phyloP scores from a whole-genome alignment of 2,113 vertebrate species.

The Phrynocephalus versicolor region DNA sequence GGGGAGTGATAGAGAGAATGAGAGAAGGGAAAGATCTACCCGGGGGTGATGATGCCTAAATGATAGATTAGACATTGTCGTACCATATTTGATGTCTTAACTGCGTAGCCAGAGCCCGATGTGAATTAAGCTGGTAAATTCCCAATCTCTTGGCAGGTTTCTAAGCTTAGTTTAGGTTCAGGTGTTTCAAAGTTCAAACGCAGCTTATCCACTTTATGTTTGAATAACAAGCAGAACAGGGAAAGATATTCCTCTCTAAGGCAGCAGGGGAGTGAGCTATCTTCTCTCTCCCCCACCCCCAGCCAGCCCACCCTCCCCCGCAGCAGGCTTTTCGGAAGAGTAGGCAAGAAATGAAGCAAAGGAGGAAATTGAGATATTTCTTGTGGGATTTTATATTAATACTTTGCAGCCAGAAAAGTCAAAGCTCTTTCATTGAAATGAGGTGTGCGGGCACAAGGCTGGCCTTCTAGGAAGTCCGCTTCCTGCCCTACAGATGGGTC shows the following conservation, averaged over 20 bases:
- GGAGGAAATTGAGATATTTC: conserved; percentile 7
- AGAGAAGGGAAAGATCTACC: conserved; percentile 1
- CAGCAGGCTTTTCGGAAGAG: conserved; percentile 26
- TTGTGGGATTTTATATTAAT: conserved; percentile 2
- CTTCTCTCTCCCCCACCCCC: conserved; percentile 13
- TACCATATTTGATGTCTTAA: conserved; percentile 58
- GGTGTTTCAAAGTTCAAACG: conserved; percentile 56
- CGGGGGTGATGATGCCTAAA: conserved; percentile 51
- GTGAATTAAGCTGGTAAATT: conserved; percentile 47
- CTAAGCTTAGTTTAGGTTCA: conserved; percentile 43
- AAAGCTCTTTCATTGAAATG: not conserved
- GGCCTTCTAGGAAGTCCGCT: not conserved
- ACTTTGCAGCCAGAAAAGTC: not conserved
- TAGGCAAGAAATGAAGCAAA: conserved; percentile 28
- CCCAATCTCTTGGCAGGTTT: conserved; percentile 48
- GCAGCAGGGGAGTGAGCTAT: not conserved
- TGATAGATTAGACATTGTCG: conserved; percentile 65
- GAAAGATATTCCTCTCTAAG: conserved; percentile 32
- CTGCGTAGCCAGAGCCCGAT: conserved; percentile 56
- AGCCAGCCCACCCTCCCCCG: too few relatives aligned
- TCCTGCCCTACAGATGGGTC: not conserved
- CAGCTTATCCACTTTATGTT: conserved; percentile 48
- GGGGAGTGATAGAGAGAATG: conserved; percentile 50
- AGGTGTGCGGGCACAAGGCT: not conserved
- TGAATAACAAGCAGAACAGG: conserved; percentile 43